These are phyloP conservation scores for Myotis yumanensis DNA, from an alignment of 2,113 vertebrate genomes.

Conservation along the genomic window DNA sequence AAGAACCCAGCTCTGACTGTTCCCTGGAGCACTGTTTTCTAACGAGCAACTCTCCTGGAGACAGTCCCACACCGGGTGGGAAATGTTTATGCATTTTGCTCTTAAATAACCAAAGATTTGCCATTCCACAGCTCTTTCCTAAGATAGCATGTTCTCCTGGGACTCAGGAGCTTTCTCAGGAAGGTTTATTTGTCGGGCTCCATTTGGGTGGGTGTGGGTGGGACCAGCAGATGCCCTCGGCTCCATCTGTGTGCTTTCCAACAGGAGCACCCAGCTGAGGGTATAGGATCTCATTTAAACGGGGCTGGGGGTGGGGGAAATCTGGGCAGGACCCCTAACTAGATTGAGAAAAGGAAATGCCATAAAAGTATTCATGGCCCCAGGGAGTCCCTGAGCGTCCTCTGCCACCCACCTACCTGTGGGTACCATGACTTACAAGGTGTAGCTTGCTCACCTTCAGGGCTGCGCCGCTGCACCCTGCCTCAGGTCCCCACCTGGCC, in stretches of 20 bases:
- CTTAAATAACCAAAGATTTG: not conserved
- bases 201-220: not conserved
- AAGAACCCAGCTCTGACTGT: not conserved
- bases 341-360: not conserved
- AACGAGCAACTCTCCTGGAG: not conserved
- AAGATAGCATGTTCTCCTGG: not conserved
- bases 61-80: not conserved
- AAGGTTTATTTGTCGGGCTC: not conserved
- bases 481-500: not conserved
- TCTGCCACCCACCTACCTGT: not conserved
- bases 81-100: not conserved
- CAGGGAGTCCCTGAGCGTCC: not conserved
- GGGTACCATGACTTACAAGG: not conserved
- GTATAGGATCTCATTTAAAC: not conserved
- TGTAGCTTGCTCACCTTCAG: not conserved
- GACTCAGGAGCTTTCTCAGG: not conserved
- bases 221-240: not conserved
- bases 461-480: not conserved
- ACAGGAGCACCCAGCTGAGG: not conserved
- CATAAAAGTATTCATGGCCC: not conserved
- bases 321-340: not conserved
- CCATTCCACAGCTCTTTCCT: not conserved
- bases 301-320: not conserved
- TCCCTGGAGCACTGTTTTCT: not conserved
- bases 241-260: not conserved